Conservation (phyloP, 1,140 invertebrate genomes). For the Scaptomyza pallida region DNA sequence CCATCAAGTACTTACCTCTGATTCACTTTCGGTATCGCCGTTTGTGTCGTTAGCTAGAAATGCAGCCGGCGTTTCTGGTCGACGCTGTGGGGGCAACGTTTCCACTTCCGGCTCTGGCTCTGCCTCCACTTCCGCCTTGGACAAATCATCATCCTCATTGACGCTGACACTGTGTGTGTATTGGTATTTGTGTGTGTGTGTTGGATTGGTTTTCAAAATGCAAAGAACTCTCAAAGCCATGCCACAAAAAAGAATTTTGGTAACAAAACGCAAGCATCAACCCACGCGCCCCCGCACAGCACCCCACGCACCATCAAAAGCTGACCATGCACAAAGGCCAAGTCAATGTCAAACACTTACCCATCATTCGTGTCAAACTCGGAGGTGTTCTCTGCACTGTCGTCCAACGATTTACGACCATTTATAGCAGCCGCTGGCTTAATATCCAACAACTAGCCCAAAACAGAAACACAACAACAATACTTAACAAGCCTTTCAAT, state of each 20-base stretch:
- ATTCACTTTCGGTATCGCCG: conserved; percentile 47
- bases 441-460: conserved; percentile 56
- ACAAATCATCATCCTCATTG: conserved; percentile 70
- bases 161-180: conserved; percentile 60
- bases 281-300: conserved; percentile 4
- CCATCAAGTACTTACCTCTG: conserved; percentile 57
- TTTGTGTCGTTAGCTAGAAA: conserved; percentile 24
- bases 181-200: background rate
- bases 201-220: conserved; percentile 59
- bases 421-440: conserved; percentile 58
- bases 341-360: conserved; percentile 61
- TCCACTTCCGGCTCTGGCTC: conserved; percentile 32
- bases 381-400: conserved; percentile 79
- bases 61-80: conserved; percentile 67
- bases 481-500: conserved; percentile 20
- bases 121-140: conserved; percentile 45
- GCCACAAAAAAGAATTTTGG: conserved; percentile 37
- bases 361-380: conserved; percentile 77
- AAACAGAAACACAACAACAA: background rate
- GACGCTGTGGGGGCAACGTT: conserved; percentile 42
- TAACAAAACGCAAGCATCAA: conserved; percentile 31
- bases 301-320: conserved; percentile 12
- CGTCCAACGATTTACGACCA: conserved; percentile 67
- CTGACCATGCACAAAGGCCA: conserved; percentile 36
- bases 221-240: conserved; percentile 73